phyloP scores from a whole-genome alignment of 2,113 vertebrate species.

The Albula glossodonta region DNA sequence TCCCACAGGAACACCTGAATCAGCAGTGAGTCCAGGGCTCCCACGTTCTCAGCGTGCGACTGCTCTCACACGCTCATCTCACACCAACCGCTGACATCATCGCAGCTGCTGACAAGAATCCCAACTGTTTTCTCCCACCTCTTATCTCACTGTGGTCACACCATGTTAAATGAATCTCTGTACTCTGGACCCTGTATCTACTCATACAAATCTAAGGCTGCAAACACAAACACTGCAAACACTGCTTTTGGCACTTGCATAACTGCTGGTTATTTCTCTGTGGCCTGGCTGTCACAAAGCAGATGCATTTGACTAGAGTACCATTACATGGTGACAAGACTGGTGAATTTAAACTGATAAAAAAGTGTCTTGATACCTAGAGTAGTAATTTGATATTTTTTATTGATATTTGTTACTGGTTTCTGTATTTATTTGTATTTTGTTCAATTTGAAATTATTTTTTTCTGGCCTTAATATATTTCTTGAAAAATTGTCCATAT shows the following conservation, averaged over 20 bases:
- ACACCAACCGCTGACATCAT: constrained; percentile 25
- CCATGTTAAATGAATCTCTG: not conserved
- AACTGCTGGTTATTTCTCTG: not conserved
- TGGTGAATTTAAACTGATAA: not conserved
- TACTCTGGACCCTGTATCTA: constrained; percentile 19
- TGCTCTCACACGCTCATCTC: constrained; percentile 22
- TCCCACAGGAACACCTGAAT: constrained; percentile 34
- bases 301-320: not conserved
- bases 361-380: not conserved
- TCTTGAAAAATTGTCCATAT: not conserved
- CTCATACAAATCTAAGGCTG: not conserved
- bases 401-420: not conserved
- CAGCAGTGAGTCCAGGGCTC: constrained; percentile 29
- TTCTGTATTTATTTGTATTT: not conserved
- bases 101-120: constrained; percentile 14
- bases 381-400: not conserved
- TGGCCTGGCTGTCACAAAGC: not conserved
- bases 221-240: not conserved
- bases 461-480: not conserved
- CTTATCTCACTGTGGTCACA: constrained; percentile 17
- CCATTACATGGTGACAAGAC: not conserved
- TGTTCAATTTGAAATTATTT: not conserved
- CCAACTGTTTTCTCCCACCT: not conserved
- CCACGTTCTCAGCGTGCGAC: constrained; percentile 27
- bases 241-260: not conserved